Conservation (phyloP, 2,113 vertebrate genomes). For the Candoia aspera region DNA sequence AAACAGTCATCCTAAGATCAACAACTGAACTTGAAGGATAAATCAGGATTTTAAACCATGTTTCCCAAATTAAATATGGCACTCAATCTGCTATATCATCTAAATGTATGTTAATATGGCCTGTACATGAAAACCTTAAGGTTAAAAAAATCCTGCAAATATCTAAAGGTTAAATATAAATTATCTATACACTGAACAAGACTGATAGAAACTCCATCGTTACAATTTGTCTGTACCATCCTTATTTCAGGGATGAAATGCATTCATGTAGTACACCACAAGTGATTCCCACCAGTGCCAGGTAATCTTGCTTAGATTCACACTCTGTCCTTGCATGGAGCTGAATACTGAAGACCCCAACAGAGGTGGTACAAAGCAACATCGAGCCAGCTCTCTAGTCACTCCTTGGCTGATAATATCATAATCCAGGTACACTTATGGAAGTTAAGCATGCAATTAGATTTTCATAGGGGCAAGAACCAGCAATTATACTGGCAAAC, state of each 20-base stretch:
- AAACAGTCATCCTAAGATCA: neutral
- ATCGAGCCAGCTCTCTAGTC: neutral
- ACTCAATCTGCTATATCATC: neutral
- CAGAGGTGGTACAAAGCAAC: neutral
- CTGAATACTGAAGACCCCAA: neutral
- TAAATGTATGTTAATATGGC: neutral
- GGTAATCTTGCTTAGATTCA: neutral
- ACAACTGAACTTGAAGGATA: no score
- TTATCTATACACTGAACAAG: neutral
- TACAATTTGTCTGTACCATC: neutral
- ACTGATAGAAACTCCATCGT: neutral
- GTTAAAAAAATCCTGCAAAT: neutral
- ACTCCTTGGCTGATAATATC: neutral
- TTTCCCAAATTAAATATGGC: neutral
- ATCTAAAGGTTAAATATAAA: neutral
- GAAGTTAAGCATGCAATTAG: neutral
- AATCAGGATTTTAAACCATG: neutral
- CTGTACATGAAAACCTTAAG: neutral
- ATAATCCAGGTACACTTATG: neutral
- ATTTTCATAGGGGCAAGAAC: neutral
- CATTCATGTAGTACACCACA: neutral
- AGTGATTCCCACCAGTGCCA: neutral
- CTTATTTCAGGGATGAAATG: neutral
- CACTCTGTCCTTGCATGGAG: neutral
- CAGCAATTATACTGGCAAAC: neutral